Conservation (phyloP, 2,797 vertebrate species). For the Ptychadena robeensis region DNA sequence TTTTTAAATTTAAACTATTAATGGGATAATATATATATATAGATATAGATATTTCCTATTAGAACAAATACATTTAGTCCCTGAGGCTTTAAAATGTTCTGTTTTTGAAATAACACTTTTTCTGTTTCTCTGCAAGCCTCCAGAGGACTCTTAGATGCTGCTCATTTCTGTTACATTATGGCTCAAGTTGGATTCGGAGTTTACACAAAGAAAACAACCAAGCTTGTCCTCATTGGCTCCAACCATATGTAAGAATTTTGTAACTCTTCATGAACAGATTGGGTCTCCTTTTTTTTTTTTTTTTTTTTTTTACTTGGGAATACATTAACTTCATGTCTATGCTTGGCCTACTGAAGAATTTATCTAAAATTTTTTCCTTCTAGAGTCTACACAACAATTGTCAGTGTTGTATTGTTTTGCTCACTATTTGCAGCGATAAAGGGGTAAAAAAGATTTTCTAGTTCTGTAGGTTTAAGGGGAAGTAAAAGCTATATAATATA, state of each 20-base stretch:
- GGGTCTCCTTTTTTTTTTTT: too few relatives aligned
- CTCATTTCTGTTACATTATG: conserved; percentile 98
- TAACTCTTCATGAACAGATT: background rate
- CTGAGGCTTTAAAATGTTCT: background rate
- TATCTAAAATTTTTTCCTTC: background rate
- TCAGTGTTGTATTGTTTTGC: too few relatives aligned
- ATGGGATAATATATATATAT: too few relatives aligned
- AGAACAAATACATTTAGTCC: too few relatives aligned
- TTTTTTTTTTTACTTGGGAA: background rate
- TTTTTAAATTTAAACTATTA: too few relatives aligned
- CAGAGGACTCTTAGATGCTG: conserved; percentile 90
- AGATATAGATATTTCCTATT: too few relatives aligned
- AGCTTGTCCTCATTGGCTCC: conserved; percentile 91
- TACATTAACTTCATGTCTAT: too few relatives aligned
- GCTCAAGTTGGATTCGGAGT: conserved; percentile 92
- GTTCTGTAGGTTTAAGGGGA: too few relatives aligned
- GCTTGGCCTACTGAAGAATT: too few relatives aligned
- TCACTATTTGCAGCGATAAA: too few relatives aligned
- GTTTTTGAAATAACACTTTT: background rate
- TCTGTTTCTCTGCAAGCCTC: conserved; percentile 77
- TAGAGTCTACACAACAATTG: background rate
- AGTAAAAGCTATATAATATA: too few relatives aligned
- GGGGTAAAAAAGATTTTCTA: too few relatives aligned
- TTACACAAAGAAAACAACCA: conserved; percentile 92
- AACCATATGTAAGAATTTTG: conserved; percentile 87